A percentile compares a stretch with the other conserved stretches of the same genome.
Evolutionary conservation across 2,113 vertebrate species (phyloP).

Genomic region (Himantopus leucocephalus): DNA sequence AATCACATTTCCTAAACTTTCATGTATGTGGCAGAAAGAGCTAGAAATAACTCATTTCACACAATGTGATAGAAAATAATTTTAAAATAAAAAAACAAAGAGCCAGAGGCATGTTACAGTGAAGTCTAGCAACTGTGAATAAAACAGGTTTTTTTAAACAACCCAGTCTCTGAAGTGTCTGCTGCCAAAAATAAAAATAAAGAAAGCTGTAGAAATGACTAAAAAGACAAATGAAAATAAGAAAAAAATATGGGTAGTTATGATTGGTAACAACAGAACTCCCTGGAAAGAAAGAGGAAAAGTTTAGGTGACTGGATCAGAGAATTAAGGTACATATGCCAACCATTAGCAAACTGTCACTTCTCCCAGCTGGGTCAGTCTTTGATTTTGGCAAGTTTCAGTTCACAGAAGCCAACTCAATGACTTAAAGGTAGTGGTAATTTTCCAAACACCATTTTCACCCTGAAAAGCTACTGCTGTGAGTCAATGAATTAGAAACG

Average conservation of each 20-base stretch:
- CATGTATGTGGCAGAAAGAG: background rate
- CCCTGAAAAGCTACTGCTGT: background rate
- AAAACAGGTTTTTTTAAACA: background rate
- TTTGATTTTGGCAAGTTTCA: background rate
- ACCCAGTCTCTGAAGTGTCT: background rate
- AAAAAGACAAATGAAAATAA: background rate
- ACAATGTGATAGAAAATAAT: background rate
- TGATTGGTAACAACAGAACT: background rate
- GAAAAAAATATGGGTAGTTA: background rate
- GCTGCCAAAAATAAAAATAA: background rate
- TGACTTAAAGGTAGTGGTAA: background rate
- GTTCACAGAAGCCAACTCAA: background rate
- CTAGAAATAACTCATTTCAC: background rate
- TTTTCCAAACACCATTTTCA: background rate
- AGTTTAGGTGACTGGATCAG: background rate
- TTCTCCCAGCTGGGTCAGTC: background rate
- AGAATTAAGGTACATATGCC: background rate
- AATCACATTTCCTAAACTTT: background rate
- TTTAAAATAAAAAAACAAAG: background rate
- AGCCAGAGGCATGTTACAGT: background rate
- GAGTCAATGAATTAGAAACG: background rate
- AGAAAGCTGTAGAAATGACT: background rate
- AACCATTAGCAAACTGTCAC: background rate
- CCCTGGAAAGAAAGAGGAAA: background rate
- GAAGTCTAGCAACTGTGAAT: constrained; percentile 9